These are phyloP conservation scores for Tauraco hartlaubi DNA, from an alignment of 2,797 vertebrate genomes.

Conservation along the genomic window DNA sequence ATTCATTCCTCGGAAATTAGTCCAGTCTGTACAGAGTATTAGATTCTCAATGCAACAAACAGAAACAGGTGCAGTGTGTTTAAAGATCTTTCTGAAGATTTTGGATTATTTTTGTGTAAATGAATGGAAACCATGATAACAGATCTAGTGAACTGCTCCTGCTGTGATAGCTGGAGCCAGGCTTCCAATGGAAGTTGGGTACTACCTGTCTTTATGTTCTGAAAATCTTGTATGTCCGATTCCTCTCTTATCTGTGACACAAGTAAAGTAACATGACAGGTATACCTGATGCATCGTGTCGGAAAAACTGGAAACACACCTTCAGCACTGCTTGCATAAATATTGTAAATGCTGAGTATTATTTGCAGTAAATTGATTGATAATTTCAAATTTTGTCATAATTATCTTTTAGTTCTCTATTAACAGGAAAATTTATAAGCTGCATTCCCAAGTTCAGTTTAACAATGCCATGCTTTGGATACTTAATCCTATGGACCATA, in stretches of 20 bases:
- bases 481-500: background rate
- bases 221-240: background rate
- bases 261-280: background rate
- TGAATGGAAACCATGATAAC: background rate
- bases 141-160: background rate
- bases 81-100: background rate
- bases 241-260: background rate
- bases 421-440: background rate
- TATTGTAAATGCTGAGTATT: background rate
- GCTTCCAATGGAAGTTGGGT: background rate
- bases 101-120: background rate
- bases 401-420: background rate
- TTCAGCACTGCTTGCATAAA: background rate
- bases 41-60: constrained; percentile 48
- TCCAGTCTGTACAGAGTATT: constrained; percentile 41
- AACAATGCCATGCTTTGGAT: background rate
- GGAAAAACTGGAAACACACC: background rate
- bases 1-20: constrained; percentile 56
- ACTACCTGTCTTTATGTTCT: background rate
- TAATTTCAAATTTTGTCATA: background rate
- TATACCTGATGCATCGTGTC: background rate
- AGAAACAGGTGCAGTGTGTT: constrained; percentile 70
- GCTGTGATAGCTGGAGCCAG: background rate
- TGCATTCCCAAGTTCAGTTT: background rate
- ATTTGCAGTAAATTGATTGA: background rate